Evolutionary conservation across 2,113 vertebrate genomes (phyloP), one percentile per base, ranked within the genome.

Genomic region (Rhea pennata): DNA sequence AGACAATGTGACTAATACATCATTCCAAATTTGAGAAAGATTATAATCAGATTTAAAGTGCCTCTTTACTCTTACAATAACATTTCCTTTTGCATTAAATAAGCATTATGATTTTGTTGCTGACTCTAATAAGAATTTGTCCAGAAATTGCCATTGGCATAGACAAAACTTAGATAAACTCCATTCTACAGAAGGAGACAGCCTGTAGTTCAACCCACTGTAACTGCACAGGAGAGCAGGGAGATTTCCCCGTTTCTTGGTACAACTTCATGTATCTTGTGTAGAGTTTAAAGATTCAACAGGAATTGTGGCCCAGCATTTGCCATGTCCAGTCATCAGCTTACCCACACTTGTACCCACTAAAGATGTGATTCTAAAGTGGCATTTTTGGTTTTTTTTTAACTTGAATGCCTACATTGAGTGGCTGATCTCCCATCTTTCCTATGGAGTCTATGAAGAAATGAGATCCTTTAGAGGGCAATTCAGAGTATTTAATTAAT

Each of bases 181-280:
- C 8, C 1, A 5, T 61, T 82, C 61, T 78, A 23, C 24, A 39
- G 36, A 46, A 88, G 26, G 42, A 77, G 39, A 48, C 6, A 8
- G 10, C 36, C 51, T 36, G 1, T 26, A 9, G 9, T 54, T 3
- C 36, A 11, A n/a, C 14, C 44, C 36, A 11, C 0, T 0, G 31
- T 56, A 58, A 46, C 15, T 22, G 51, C 36, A 54, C 5, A 44
- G 33, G 24, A 9, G 7, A 58, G 20, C 17, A 61, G n/a, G 21
- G 53, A 46, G 8, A 17, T 44, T 23, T 29, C 15, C 15, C 13
- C 26, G 10, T 4, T 53, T 71, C 27, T 23, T 46, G 15, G 24
- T 29, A 26, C 12, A 40, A 9, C 10, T 76, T 53, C n/a, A 27
- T n/a, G 16, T 51, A 1, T 61, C 19, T 75, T 54, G 5, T n/a